phyloP scores from a whole-genome alignment of 2,888 invertebrate species.

The Odontothrips loti region DNA sequence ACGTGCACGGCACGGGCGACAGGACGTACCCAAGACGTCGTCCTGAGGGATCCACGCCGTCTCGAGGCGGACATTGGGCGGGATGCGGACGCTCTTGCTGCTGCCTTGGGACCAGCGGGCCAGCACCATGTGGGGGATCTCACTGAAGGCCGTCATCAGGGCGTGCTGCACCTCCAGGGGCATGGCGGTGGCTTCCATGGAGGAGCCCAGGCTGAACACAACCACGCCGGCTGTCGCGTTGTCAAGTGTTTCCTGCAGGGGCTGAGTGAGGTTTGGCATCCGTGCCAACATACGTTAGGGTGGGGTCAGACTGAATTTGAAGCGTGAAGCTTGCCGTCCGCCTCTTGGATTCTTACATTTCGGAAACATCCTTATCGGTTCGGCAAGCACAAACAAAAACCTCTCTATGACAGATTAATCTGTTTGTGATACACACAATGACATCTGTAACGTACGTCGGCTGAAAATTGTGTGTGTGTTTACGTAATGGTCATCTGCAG shows the following conservation, averaged over 20 bases:
- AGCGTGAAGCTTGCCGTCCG: no score
- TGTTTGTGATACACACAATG: no score
- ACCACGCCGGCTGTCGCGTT: neutral
- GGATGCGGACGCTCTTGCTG: neutral
- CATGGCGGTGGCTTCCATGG: neutral
- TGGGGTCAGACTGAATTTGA: no score
- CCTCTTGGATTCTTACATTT: no score
- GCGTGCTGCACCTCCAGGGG: neutral
- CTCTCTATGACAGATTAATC: no score
- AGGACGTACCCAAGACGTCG: neutral
- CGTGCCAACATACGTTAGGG: no score
- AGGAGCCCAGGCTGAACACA: neutral
- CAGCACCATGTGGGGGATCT: neutral
- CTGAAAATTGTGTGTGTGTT: no score
- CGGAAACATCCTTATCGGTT: no score
- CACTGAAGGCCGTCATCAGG: neutral
- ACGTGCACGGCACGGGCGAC: neutral
- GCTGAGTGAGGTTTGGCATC: no score
- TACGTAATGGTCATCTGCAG: no score
- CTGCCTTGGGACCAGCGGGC: neutral
- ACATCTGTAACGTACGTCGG: no score
- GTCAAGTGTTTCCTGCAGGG: neutral
- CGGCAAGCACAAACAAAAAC: no score
- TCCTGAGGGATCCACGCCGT: neutral
- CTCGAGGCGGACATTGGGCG: neutral